These are phyloP conservation scores for Atherinomorus stipes DNA, from an alignment of 2,113 vertebrate genomes.

Conservation along the genomic window DNA sequence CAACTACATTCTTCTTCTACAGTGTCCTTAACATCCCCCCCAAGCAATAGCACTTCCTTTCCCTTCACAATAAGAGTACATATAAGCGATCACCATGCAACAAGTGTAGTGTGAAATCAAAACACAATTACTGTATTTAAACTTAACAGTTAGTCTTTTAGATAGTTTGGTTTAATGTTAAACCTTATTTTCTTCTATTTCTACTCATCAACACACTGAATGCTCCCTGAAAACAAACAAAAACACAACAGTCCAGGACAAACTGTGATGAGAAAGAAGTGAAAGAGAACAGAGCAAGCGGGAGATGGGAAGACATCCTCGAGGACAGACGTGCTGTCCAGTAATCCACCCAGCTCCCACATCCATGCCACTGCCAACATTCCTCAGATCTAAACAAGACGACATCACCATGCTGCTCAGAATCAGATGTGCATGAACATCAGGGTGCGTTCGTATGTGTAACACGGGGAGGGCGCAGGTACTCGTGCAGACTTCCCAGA, in stretches of 20 bases:
- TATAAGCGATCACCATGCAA: too few species aligned
- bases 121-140: too few species aligned
- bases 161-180: too few species aligned
- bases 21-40: too few species aligned
- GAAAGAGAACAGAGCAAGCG: constrained; percentile 2
- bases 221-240: background rate
- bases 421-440: background rate
- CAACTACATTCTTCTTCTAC: too few species aligned
- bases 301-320: background rate
- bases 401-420: background rate
- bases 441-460: background rate
- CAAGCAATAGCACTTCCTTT: too few species aligned
- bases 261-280: constrained; percentile 19
- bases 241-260: background rate
- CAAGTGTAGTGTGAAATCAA: too few species aligned
- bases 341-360: constrained; percentile 17
- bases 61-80: too few species aligned
- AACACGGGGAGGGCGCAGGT: constrained; percentile 1
- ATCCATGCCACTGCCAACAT: constrained; percentile 15
- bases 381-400: constrained; percentile 11
- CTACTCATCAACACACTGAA: background rate
- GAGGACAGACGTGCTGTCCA: background rate
- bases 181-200: too few species aligned
- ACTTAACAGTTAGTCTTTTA: too few species aligned
- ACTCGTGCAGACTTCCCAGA: constrained; percentile 26